phyloP scores from a whole-genome alignment of 1,140 invertebrate genomes.

The Diuraphis noxia region DNA sequence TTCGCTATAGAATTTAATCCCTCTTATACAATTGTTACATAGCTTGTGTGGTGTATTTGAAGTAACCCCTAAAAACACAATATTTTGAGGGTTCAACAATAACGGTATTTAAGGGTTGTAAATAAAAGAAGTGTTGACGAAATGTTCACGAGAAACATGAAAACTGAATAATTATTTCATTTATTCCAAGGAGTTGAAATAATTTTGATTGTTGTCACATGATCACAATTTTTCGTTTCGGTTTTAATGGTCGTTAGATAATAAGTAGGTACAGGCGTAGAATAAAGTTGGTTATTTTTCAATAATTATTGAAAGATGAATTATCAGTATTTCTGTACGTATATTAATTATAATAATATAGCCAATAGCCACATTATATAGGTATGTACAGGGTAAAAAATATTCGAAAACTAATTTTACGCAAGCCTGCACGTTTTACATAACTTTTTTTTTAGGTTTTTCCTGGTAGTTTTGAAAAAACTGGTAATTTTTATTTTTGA shows the following conservation, averaged over 20 bases:
- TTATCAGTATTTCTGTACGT: neutral
- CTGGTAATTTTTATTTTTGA: too few species aligned
- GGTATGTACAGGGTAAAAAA: too few species aligned
- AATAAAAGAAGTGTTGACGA: slow-evolving; percentile 8
- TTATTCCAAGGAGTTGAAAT: neutral
- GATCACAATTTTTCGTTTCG: neutral
- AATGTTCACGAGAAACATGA: neutral
- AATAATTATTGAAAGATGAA: neutral
- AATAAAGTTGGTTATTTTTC: neutral
- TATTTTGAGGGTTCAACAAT: neutral
- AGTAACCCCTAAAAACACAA: neutral
- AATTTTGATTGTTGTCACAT: neutral
- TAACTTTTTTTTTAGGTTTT: too few species aligned
- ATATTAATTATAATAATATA: too few species aligned
- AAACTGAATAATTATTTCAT: neutral
- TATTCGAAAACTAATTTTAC: too few species aligned
- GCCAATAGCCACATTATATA: too few species aligned
- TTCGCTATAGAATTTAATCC: neutral
- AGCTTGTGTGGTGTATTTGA: neutral
- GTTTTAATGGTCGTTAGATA: too few species aligned
- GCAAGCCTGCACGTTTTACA: too few species aligned
- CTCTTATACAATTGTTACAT: slow-evolving; percentile 2
- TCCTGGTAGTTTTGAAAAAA: too few species aligned
- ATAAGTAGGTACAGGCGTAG: neutral
- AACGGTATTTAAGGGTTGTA: neutral